phyloP scores from a whole-genome alignment of 2,797 vertebrate genomes.

The Sciurus carolinensis region DNA sequence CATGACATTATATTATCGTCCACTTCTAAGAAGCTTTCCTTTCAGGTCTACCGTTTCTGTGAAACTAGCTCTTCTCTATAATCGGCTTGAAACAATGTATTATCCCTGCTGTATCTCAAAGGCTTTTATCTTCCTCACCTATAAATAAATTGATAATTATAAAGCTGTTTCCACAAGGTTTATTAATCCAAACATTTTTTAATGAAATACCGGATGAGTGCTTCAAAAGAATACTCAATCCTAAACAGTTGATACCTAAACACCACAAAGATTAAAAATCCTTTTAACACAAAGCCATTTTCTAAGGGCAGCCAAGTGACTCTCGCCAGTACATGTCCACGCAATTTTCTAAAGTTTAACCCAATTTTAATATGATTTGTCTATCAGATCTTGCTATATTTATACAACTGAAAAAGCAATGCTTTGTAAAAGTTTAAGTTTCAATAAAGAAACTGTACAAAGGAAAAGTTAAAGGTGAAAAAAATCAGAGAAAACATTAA shows the following conservation, averaged over 20 bases:
- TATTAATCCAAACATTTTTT: conserved; percentile 10
- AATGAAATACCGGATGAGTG: neutral
- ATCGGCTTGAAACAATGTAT: neutral
- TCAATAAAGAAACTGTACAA: neutral
- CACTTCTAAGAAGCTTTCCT: conserved; percentile 37
- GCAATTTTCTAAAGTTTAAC: neutral
- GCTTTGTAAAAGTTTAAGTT: neutral
- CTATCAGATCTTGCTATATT: neutral
- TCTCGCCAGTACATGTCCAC: neutral
- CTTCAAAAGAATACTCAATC: neutral
- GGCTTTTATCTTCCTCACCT: neutral
- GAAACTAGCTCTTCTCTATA: neutral
- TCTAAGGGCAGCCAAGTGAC: neutral
- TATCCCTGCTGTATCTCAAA: neutral
- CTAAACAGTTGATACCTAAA: neutral
- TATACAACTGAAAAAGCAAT: neutral
- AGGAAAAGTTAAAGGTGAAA: conserved; percentile 12
- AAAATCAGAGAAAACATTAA: neutral
- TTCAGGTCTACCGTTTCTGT: neutral
- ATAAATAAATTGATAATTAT: neutral
- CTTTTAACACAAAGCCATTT: conserved; percentile 33
- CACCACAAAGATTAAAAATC: conserved; percentile 19
- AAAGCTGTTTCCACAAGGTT: neutral
- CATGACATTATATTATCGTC: neutral
- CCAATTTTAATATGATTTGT: neutral